Base-by-base conservation (phyloP, 2,888 invertebrate species). In the Eristalis tenax region DNA sequence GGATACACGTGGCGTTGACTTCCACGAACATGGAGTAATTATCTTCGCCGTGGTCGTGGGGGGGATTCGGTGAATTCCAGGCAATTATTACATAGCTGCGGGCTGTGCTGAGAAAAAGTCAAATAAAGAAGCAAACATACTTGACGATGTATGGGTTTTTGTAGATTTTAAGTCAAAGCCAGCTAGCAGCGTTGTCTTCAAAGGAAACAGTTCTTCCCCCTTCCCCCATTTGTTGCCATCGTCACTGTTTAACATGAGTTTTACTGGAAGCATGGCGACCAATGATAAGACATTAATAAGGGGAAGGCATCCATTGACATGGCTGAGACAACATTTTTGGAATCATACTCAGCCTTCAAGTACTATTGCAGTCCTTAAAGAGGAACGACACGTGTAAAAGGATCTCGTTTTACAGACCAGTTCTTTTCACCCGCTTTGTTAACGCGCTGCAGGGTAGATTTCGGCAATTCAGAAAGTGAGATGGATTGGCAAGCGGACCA, bases 31-130 rank as follows among this genome's bases (percentile, higher is more conserved):
- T 73, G 15, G 61, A 61, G 15, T 32, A 64, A 35, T 35, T 18
- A 35, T 38, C 4, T 38, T 35, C 5, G 4, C 32, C 2, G 11
- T 65, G 4, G 32, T 4, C n/a, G n/a, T 8, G 32, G 32, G 32
- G 35, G 22, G 38, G 22, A 35, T 18, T 13, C 18, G 18, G 40
- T 26, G 63, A 78, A 79, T 74, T 74, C 50, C 50, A 79, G 69
- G 78, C 74, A 83, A 78, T 83, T 79, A 59, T 69, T 68, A 65
- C 69, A 50, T 23, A 11, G 40, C 61, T 66, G 65, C 5, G 56
- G 65, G 82, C 70, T 40, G 13, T 38, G 65, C 38, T 18, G 28
- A 28, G 32, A 28, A 59, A 68, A 63, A 76, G 43, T 75, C 40
- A 76, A 65, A 71, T 26, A 71, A 10, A 63, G 10, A n/a, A 18